Evolutionary conservation across 2,113 vertebrate genomes (phyloP), one percentile per base, ranked within the genome.

Genomic region (Gavialis gangeticus): DNA sequence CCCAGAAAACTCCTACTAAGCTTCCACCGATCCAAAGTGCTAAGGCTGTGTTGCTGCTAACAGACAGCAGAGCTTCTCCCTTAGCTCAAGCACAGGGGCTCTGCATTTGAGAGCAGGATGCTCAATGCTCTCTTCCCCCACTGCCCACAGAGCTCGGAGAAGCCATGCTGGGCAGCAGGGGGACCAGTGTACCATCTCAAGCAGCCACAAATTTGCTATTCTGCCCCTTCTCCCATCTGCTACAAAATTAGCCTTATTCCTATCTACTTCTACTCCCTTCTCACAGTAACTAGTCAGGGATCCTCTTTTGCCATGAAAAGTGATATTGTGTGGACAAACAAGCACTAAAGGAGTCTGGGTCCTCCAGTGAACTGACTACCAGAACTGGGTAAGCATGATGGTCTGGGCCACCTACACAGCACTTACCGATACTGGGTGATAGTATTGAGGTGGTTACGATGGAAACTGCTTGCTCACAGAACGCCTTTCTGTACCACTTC

Each of bases 311-410:
- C 63, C 67, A 8, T 2, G 69, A 79, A 91, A 76, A 76, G 30
- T 4, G 0, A 22, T 15, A 69, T 9, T 21, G 28, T 56, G 56
- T 37, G 46, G 46, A 46, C 15, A 63, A 46, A 16, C 5, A 1
- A 1, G 5, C 2, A 0, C 67, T 85, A 77, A 54, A 87, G 66
- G 64, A 22, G 27, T 75, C 0, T 0, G 34, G 2, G 0, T 30
- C 13, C 84, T 79, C 76, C 57, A 55, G 55, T 71, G 12, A 79
- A 37, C 3, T 59, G 71, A 37, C 3, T 59, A 66, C 25, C 71
- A 82, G 54, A n/a, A 25, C 37, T 19, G 60, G 56, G 83, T 1
- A 2, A 87, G n/a, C 0, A 0, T 4, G 18, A 71, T 0, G 0
- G 46, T 66, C 1, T 78, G 37, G 15, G 34, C 30, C 55, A 69